A percentile compares a stretch with the other conserved stretches of the same genome.
These are phyloP conservation scores for Rhaphigaster nebulosa DNA, from an alignment of 2,888 invertebrate genomes.

Conservation along the genomic window DNA sequence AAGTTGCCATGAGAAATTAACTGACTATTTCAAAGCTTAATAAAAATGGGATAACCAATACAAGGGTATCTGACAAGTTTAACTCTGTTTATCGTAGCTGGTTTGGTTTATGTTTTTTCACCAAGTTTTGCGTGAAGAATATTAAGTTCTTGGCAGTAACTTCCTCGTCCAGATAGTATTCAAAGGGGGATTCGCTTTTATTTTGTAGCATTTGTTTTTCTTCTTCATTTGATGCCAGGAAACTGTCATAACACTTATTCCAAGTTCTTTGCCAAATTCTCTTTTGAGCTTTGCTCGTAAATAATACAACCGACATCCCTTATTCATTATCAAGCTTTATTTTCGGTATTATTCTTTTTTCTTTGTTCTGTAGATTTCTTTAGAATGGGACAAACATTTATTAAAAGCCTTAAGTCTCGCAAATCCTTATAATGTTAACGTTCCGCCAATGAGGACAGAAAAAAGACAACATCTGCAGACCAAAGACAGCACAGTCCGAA, in stretches of 20 bases:
- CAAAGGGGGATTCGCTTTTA: background rate
- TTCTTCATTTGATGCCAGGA: background rate
- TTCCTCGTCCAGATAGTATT: background rate
- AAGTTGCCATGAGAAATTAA: too few relatives aligned
- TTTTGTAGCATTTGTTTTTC: background rate
- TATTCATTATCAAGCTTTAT: background rate
- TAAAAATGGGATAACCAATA: background rate
- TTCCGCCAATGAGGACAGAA: too few relatives aligned
- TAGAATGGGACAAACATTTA: too few relatives aligned
- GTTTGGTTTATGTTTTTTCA: background rate
- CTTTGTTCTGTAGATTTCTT: too few relatives aligned
- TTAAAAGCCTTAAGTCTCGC: too few relatives aligned
- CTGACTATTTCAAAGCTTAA: too few relatives aligned
- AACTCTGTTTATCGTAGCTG: background rate
- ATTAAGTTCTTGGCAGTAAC: background rate
- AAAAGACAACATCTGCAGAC: too few relatives aligned
- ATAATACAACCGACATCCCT: background rate
- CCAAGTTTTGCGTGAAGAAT: background rate
- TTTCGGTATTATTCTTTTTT: too few relatives aligned
- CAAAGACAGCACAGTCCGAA: too few relatives aligned
- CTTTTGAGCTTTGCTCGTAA: background rate
- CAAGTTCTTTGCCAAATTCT: background rate
- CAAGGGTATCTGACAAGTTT: background rate
- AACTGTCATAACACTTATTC: background rate
- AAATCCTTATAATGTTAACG: too few relatives aligned